Conservation (phyloP, 2,113 vertebrate genomes). For the Thamnaconus septentrionalis region DNA sequence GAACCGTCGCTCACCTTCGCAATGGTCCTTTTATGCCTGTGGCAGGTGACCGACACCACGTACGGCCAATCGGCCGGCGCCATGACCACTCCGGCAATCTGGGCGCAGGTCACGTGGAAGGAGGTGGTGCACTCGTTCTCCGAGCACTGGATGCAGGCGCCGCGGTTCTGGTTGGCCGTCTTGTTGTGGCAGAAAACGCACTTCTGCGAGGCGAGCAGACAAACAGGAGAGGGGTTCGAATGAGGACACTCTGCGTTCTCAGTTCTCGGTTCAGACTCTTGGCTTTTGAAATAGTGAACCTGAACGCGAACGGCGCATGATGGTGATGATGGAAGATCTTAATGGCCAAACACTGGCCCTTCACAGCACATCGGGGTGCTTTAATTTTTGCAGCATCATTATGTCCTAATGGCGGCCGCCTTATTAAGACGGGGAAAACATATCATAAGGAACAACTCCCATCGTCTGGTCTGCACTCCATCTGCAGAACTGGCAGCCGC, state of each 20-base stretch:
- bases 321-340: too few relatives aligned
- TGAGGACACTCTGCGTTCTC: background rate
- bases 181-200: constrained; percentile 89
- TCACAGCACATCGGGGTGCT: too few relatives aligned
- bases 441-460: too few relatives aligned
- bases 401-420: too few relatives aligned
- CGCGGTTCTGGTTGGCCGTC: constrained; percentile 76
- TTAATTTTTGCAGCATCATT: too few relatives aligned
- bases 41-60: constrained; percentile 91
- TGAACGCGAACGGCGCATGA: too few relatives aligned
- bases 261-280: background rate
- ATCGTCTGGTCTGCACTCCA: too few relatives aligned
- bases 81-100: constrained; percentile 88
- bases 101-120: constrained; percentile 95
- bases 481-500: too few relatives aligned
- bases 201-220: constrained; percentile 74
- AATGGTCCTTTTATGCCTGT: constrained; percentile 80
- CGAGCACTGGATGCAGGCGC: constrained; percentile 95
- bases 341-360: too few relatives aligned
- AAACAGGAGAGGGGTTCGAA: too few relatives aligned
- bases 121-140: constrained; percentile 91
- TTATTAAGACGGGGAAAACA: too few relatives aligned
- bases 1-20: constrained; percentile 66
- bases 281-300: too few relatives aligned
- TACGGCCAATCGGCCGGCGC: constrained; percentile 96